These are phyloP conservation scores for Rhinoderma darwinii DNA, from an alignment of 2,113 vertebrate genomes.

Conservation along the genomic window DNA sequence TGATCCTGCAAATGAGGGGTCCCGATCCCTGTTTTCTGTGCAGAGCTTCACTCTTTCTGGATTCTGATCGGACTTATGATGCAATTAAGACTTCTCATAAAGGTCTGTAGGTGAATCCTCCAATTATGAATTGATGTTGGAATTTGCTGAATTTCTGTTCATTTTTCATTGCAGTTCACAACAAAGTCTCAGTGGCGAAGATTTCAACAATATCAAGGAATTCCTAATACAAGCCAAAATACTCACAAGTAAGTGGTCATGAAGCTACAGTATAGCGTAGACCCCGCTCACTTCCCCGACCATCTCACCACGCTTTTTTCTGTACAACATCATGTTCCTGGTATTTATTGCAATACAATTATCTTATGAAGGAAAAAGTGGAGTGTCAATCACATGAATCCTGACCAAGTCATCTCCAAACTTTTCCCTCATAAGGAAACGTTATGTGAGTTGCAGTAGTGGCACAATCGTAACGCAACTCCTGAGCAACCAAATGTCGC, in stretches of 20 bases:
- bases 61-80: neutral
- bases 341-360: neutral
- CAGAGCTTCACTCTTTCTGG: too few species aligned
- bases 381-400: too few species aligned
- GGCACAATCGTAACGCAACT: too few species aligned
- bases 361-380: too few species aligned
- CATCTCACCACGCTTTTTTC: neutral
- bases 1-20: neutral
- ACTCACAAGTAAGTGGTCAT: neutral
- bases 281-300: too few species aligned
- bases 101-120: neutral
- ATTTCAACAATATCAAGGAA: neutral
- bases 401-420: too few species aligned
- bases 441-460: too few species aligned
- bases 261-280: too few species aligned
- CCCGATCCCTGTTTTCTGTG: neutral
- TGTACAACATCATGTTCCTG: neutral
- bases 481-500: too few species aligned
- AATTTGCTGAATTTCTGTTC: too few species aligned
- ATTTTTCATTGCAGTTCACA: constrained; percentile 10
- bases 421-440: too few species aligned
- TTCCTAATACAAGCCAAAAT: constrained; percentile 11
- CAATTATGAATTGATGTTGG: neutral
- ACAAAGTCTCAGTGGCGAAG: neutral
- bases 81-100: neutral